phyloP scores from a whole-genome alignment of 2,113 vertebrate species.

The Apus apus region DNA sequence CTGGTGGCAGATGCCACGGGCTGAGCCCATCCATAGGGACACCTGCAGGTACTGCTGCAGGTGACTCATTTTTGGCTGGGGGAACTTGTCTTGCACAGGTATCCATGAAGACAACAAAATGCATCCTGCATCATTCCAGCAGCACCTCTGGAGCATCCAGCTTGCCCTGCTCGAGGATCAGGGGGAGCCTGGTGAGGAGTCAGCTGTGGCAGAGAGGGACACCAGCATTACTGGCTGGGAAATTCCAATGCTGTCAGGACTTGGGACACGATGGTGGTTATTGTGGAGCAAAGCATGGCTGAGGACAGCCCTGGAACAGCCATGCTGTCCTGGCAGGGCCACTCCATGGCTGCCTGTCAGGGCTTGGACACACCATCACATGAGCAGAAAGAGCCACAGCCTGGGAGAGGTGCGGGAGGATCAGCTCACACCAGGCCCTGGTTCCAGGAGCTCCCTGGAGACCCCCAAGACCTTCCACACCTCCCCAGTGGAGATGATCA shows the following conservation, averaged over 20 bases:
- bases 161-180: neutral
- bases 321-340: neutral
- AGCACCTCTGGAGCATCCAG: neutral
- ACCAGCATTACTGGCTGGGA: neutral
- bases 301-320: neutral
- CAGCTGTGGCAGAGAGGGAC: neutral
- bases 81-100: neutral
- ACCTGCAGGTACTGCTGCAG: neutral
- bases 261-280: neutral
- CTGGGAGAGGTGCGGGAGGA: neutral
- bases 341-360: accelerated
- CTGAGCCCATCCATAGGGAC: neutral
- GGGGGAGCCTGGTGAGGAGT: neutral
- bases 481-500: neutral
- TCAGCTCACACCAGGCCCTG: neutral
- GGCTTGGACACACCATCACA: accelerated
- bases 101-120: neutral
- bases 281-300: neutral
- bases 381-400: neutral
- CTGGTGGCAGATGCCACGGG: accelerated
- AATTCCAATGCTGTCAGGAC: neutral
- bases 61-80: neutral
- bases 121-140: neutral
- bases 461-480: neutral
- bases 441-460: neutral